Base-by-base conservation (phyloP, 2,888 invertebrate genomes). In the Chrysolina haemoptera region DNA sequence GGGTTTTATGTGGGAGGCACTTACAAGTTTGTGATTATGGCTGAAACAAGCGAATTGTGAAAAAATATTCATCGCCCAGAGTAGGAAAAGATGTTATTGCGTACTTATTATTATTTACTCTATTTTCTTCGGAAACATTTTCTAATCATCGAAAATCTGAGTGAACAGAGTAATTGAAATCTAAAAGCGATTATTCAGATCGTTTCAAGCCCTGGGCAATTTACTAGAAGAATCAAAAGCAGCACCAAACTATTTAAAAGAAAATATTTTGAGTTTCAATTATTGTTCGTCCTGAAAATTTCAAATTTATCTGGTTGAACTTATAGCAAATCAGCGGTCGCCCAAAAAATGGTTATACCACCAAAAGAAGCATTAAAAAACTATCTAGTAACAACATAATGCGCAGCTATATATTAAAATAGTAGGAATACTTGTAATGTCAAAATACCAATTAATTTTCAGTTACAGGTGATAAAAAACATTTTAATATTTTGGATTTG, bases 191-290 rank as follows among this genome's bases (percentile, higher is more conserved):
- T 12, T 18, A 6, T 18, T 22, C 18, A 53, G 9, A 20, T 53
- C 18, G 20, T 53, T 53, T n/a, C n/a, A n/a, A n/a, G n/a, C n/a
- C n/a, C n/a, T n/a, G n/a, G n/a, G n/a, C n/a, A n/a, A n/a, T n/a
- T n/a, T n/a, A n/a, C 53, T 53, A 20, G 20, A 53, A 18, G 53
- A 53, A 53, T 53, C 20, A 22, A 55, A 55, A 55, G 22, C 55
- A 20, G 12, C 1, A 55, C 11, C 55, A 22, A 22, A 22, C 8
- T 46, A 46, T 46, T 46, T 14, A n/a, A 46, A n/a, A n/a, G 46
- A 46, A 14, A 14, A 46, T 46, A 46, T 46, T 46, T 46, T n/a
- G 46, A 46, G 46, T 55, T 55, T 55, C 12, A 6, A 12, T 55
- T 20, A 12, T 55, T 20, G 18, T 55, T 55, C 20, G 5, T 55